Conservation (phyloP, 1,140 invertebrate genomes). For the Tigriopus japonicus region DNA sequence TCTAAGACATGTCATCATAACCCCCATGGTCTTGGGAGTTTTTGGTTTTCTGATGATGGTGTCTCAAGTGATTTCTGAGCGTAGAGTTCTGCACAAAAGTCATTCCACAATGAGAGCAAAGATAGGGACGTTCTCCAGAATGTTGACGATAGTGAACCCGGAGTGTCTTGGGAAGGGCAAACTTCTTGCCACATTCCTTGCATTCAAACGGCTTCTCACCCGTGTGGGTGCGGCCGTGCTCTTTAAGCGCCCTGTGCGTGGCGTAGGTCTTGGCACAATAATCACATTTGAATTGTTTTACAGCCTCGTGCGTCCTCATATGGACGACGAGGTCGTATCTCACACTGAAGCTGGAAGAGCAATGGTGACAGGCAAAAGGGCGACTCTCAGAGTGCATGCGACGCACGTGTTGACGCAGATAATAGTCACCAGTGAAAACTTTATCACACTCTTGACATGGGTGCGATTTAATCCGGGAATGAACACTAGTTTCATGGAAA, state of each 20-base stretch:
- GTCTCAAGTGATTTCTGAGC: constrained; percentile 7
- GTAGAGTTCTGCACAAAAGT: constrained; percentile 31
- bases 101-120: constrained; percentile 27
- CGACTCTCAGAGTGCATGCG: neutral
- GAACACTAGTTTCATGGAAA: constrained; percentile 3
- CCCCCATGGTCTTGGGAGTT: too few relatives aligned
- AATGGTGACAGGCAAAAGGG: neutral
- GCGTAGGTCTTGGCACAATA: constrained; percentile 91
- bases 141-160: constrained; percentile 44
- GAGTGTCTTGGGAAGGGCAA: constrained; percentile 64
- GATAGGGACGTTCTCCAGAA: constrained; percentile 28
- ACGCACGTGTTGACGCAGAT: constrained; percentile 3
- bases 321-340: constrained; percentile 12
- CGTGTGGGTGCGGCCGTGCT: constrained; percentile 21
- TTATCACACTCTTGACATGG: neutral
- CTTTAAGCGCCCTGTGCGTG: constrained; percentile 54
- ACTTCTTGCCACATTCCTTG: constrained; percentile 18
- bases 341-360: constrained; percentile 1
- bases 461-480: neutral
- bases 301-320: neutral
- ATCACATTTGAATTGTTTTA: constrained; percentile 49
- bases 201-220: constrained; percentile 20
- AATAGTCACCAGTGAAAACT: neutral
- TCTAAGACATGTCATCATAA: too few relatives aligned
- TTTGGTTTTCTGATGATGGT: neutral